Conservation (phyloP, 2,888 invertebrate genomes). For the Ischnura elegans region DNA sequence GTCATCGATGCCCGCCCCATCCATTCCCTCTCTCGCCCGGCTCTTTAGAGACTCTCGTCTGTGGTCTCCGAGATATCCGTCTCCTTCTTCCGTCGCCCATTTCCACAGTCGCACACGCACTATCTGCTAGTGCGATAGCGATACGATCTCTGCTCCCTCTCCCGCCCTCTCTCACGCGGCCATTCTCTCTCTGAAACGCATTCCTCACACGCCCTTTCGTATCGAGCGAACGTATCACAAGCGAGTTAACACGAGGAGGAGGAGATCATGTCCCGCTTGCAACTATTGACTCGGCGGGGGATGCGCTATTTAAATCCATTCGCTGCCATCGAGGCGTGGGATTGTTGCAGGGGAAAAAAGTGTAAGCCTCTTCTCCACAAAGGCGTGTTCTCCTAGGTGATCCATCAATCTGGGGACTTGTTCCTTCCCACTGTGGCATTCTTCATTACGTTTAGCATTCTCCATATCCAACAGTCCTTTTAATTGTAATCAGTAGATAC, state of each 20-base stretch:
- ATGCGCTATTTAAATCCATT: neutral
- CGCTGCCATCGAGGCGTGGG: neutral
- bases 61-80: neutral
- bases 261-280: neutral
- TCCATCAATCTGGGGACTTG: too few species aligned
- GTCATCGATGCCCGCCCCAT: constrained; percentile 32
- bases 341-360: too few species aligned
- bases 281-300: neutral
- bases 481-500: too few species aligned
- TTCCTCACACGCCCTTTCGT: constrained; percentile 45
- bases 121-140: constrained; percentile 51
- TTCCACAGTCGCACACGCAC: neutral
- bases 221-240: constrained; percentile 35
- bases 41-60: neutral
- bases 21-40: neutral
- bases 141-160: constrained; percentile 34
- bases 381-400: too few species aligned
- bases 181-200: constrained; percentile 18
- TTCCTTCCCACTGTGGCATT: too few species aligned
- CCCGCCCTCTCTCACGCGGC: neutral
- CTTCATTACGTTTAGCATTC: too few species aligned
- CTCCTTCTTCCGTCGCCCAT: neutral
- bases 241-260: neutral
- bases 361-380: too few species aligned
- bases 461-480: too few species aligned